A percentile compares a stretch with the other conserved stretches of the same genome.
These are phyloP conservation scores for Coregonus ussuriensis DNA, from an alignment of 2,797 vertebrate species.

Conservation along the genomic window DNA sequence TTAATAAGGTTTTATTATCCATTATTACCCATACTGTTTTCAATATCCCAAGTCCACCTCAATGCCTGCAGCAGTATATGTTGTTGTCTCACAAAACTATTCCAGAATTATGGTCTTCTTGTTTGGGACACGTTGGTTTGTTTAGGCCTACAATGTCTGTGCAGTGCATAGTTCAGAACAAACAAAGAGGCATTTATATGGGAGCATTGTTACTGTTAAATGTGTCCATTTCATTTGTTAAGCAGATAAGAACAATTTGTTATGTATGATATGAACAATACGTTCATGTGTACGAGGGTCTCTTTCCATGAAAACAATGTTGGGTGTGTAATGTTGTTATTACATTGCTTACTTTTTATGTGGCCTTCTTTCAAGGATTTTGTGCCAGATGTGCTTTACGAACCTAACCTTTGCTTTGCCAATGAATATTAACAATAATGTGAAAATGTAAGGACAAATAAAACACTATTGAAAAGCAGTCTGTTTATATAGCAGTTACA, in stretches of 20 bases:
- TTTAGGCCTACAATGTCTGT: not conserved
- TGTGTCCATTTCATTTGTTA: not conserved
- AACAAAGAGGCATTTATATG: not conserved
- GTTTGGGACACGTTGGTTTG: not conserved
- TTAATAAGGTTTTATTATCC: not conserved
- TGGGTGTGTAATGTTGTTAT: not conserved
- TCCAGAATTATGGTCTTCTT: not conserved
- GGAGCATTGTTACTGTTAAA: not conserved
- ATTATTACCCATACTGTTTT: not conserved
- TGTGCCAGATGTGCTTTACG: not conserved
- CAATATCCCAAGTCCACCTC: not conserved
- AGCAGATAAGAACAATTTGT: not conserved
- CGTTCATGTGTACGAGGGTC: not conserved
- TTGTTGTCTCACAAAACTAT: not conserved
- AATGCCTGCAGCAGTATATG: not conserved
- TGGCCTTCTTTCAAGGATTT: not conserved
- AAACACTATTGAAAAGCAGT: not conserved
- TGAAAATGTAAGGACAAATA: not conserved
- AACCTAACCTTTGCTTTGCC: conserved; percentile 1
- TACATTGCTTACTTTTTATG: not conserved
- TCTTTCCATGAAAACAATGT: not conserved
- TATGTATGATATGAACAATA: not conserved
- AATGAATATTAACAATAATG: not conserved
- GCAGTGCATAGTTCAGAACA: not conserved
- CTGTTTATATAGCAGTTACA: not conserved